These are phyloP conservation scores for Syncerus caffer DNA, from an alignment of 2,797 vertebrate species.

Conservation along the genomic window DNA sequence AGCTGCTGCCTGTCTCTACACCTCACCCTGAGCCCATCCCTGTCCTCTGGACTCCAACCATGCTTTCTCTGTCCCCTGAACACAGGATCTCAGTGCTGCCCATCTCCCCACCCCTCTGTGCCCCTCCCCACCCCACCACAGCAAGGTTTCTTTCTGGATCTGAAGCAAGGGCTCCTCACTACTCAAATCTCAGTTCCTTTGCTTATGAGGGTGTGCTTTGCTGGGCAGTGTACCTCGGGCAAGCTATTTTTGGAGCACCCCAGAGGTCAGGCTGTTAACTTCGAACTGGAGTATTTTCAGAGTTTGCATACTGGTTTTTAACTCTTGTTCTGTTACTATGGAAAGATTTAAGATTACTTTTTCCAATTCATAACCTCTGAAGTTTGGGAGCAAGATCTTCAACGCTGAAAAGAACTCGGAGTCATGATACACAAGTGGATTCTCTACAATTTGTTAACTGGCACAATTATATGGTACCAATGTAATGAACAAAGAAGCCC, in stretches of 20 bases:
- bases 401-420: neutral
- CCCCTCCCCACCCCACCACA: neutral
- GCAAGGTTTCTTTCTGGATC: neutral
- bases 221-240: neutral
- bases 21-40: neutral
- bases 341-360: neutral
- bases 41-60: neutral
- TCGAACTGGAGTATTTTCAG: neutral
- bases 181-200: neutral
- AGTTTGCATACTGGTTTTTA: neutral
- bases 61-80: neutral
- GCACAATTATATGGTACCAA: neutral
- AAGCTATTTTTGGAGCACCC: neutral
- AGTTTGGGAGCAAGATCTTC: neutral
- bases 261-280: neutral
- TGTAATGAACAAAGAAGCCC: neutral
- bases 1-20: neutral
- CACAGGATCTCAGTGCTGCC: neutral
- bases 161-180: neutral
- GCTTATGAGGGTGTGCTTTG: neutral
- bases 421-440: neutral
- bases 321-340: neutral
- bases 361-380: neutral
- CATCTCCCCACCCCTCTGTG: rapidly evolving
- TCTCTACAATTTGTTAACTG: neutral